Base-by-base conservation (phyloP, 2,888 invertebrate genomes). In the Dascillus cervinus region DNA sequence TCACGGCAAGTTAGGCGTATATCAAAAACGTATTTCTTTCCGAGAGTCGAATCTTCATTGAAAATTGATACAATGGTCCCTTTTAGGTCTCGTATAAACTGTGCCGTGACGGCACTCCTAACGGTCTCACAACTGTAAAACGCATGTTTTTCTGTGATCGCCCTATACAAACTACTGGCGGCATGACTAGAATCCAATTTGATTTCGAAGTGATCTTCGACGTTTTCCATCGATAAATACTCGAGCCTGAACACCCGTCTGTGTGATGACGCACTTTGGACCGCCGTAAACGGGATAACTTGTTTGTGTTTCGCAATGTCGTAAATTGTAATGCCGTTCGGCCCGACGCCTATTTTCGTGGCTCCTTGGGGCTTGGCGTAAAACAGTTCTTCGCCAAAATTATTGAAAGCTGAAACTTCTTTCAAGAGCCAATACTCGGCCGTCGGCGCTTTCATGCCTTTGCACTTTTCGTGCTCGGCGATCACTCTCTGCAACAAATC, bases 51-150 rank as follows among this genome's bases (percentile, higher is more conserved):
- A 52, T 85, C 82, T 65, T 89, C 89, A 67, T 88, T 88, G 71
- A 91, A 90, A 62, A 91, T 82, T 3, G 89, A 89, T 34, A 85
- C 86, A 52, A 91, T 84, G 22, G 88, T 89, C 35, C 90, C 90
- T 73, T 86, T 90, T 43, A 91, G 70, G 66, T 90, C 90, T 41
- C 89, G 73, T 31, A 88, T 87, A 59, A 85, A 90, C 66, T 91
- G 91, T 28, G 86, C 80, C 0, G 88, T 87, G 29, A 91, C 90
- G 35, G 86, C 87, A 41, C 77, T 83, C 23, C 89, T 73, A 8
- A 91, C 90, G 0, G 90, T 90, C 62, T 91, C 90, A 66, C 90
- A 90, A 62, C 87, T 87, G 66, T 88, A 91, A 70, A 91, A 91
- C 23, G 89, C 89, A 62, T 90, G 89, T 49, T 88, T 87, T 65